phyloP scores from a whole-genome alignment of 2,797 vertebrate species.

The Sebastes nivosus region DNA sequence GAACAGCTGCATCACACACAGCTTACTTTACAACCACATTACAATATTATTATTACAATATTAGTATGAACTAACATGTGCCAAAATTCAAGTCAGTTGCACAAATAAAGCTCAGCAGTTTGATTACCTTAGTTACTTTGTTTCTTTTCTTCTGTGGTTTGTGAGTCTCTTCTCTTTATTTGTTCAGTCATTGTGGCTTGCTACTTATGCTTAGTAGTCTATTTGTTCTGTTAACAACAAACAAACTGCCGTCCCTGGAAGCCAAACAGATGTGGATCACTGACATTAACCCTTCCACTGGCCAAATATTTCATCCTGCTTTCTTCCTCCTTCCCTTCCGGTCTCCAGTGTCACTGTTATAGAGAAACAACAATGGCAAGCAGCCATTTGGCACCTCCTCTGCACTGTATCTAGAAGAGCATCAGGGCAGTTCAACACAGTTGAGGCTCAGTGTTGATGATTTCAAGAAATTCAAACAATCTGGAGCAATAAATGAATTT shows the following conservation, averaged over 20 bases:
- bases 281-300: not conserved
- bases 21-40: not conserved
- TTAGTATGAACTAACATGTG: not conserved
- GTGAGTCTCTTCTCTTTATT: not conserved
- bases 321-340: not conserved
- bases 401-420: not conserved
- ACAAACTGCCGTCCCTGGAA: not conserved
- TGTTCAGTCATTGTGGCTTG: not conserved
- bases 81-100: not conserved
- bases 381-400: not conserved
- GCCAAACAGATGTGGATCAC: not conserved
- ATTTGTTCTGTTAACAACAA: not conserved
- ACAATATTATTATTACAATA: not conserved
- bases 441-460: not conserved
- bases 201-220: not conserved
- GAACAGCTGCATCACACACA: not conserved
- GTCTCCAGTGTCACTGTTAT: not conserved
- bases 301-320: not conserved
- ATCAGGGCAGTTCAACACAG: not conserved
- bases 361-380: not conserved
- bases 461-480: not conserved
- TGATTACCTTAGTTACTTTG: not conserved
- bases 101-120: not conserved
- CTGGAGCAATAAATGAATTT: not conserved
- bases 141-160: not conserved